Percentiles rank a stretch among this genome's conserved stretches.
Evolutionary conservation across 2,113 vertebrate genomes (phyloP).

Genomic region (Peromyscus maniculatus): DNA sequence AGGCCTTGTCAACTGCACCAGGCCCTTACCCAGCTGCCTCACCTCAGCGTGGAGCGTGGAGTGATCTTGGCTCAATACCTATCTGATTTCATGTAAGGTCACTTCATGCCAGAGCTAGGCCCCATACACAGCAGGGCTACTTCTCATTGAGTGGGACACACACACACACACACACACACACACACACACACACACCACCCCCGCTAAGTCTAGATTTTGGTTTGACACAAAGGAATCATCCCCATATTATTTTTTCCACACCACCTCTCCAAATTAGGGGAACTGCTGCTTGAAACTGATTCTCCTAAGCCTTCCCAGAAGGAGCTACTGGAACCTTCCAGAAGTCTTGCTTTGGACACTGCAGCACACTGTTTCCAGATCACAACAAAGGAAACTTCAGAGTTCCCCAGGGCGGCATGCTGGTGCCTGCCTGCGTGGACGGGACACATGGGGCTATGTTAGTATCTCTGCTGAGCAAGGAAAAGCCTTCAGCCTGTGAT

Average conservation of each 20-base stretch:
- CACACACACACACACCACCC: neutral
- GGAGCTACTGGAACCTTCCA: neutral
- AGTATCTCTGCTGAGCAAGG: neutral
- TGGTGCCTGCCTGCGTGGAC: neutral
- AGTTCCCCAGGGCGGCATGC: neutral
- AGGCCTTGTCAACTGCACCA: neutral
- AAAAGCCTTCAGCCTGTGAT: neutral
- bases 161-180: neutral
- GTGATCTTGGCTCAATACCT: neutral
- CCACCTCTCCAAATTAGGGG: too few relatives aligned
- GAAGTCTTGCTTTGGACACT: neutral
- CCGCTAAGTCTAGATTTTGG: neutral
- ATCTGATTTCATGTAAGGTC: neutral
- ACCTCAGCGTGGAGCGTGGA: neutral
- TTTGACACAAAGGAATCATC: neutral
- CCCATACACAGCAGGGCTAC: neutral
- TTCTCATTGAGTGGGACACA: neutral
- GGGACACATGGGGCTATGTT: neutral
- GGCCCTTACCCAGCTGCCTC: neutral
- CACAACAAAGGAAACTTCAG: neutral
- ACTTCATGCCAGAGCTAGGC: neutral
- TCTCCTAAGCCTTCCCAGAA: neutral
- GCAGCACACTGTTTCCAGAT: neutral
- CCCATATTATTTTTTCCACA: accelerated
- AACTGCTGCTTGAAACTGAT: neutral